phyloP scores from a whole-genome alignment of 2,888 invertebrate species.

The Heliconius sara region DNA sequence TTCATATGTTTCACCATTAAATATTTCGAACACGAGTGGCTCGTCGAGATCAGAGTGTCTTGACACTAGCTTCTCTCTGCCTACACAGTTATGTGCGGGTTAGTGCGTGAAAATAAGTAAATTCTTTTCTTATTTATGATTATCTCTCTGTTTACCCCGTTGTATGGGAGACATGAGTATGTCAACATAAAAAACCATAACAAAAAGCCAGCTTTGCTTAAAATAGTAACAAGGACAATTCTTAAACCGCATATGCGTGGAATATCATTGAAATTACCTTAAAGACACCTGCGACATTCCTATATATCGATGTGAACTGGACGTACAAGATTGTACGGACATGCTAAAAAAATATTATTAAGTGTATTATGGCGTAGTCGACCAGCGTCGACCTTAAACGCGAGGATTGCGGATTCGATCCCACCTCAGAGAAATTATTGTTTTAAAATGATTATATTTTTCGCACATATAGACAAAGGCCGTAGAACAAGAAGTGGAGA shows the following conservation, averaged over 20 bases:
- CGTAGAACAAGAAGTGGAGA: no score
- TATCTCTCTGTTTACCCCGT: background rate
- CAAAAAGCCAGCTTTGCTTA: background rate
- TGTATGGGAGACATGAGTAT: background rate
- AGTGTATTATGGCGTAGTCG: background rate
- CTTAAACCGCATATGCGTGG: background rate
- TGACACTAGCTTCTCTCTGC: background rate
- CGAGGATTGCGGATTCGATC: background rate
- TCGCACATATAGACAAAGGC: no score
- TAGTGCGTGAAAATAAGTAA: no score
- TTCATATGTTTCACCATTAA: background rate
- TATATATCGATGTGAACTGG: background rate
- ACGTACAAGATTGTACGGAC: background rate
- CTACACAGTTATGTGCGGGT: no score
- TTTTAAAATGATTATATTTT: no score
- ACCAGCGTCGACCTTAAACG: background rate
- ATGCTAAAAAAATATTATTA: background rate
- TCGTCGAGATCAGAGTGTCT: background rate
- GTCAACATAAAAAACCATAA: slow-evolving; percentile 5
- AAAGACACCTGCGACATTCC: slow-evolving; percentile 27
- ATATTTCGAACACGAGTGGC: no score
- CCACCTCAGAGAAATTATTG: background rate
- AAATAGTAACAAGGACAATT: slow-evolving; percentile 21
- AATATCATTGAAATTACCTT: slow-evolving; percentile 11
- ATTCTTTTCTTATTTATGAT: no score